phyloP scores from a whole-genome alignment of 2,797 vertebrate genomes.

The Phaenicophaeus curvirostris region DNA sequence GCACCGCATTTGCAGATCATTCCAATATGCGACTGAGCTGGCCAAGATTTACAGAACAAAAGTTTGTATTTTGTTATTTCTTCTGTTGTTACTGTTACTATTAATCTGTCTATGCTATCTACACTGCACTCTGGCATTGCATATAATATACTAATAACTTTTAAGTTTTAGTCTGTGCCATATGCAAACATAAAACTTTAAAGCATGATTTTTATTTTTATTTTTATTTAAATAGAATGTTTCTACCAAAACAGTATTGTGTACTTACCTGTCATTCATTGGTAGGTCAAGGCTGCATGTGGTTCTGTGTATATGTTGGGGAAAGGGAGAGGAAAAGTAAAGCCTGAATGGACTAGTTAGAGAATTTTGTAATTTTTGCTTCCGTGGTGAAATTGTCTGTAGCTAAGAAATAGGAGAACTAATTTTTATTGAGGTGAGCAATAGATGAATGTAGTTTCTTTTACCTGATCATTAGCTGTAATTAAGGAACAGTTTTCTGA shows the following conservation, averaged over 20 bases:
- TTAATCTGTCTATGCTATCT: not conserved
- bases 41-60: not conserved
- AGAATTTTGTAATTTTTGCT: not conserved
- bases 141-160: not conserved
- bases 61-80: not conserved
- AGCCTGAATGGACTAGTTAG: not conserved
- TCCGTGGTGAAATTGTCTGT: not conserved
- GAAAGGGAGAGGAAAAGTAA: not conserved
- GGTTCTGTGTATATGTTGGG: not conserved
- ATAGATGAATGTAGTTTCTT: not conserved
- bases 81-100: not conserved
- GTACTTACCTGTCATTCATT: not conserved
- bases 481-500: not conserved
- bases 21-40: not conserved
- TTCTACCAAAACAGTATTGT: not conserved
- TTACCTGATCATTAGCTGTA: not conserved
- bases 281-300: not conserved
- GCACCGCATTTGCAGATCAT: not conserved
- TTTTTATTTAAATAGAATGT: not conserved
- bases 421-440: not conserved
- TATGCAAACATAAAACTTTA: not conserved
- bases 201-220: not conserved
- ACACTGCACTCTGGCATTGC: not conserved
- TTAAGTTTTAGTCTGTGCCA: not conserved
- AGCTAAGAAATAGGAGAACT: not conserved